Evolutionary conservation across 37 sponge, comb jelly and placozoan species (phyloP), one percentile per base, ranked within the genome.

Genomic region (Chondrilla cf. caribensis): DNA sequence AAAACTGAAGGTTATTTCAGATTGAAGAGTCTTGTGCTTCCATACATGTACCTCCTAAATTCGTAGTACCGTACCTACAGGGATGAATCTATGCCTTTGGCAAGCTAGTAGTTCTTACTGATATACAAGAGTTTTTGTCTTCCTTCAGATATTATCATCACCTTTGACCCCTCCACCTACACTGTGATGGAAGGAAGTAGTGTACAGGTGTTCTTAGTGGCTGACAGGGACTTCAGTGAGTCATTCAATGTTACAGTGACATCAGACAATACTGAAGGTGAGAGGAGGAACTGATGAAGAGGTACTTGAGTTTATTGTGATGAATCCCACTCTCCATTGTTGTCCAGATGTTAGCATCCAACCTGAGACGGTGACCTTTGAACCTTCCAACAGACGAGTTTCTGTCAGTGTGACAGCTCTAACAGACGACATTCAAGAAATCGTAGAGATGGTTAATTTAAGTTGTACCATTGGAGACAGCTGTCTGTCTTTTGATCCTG

Each of bases 121-220:
- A 47, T 11, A 47, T 47, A 47, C 6, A 11, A 14, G 11, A 0
- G 2, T 67, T 40, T 40, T 14, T 39, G 24, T 39, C n/a, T 43
- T 73, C 6, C 25, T 7, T 39, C 5, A 73, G 76, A 35, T 39
- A 40, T 73, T n/a, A 19, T 15, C 24, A 22, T 73, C 76, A 73
- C 38, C 44, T 73, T 73, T 73, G 76, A 73, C n/a, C 24, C n/a
- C 3, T 22, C 76, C 7, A 38, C 76, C 76, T 73, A 73, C 41
- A 15, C 43, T 15, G 43, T 73, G 21, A 22, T 38, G 2, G 76
- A 73, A 22, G 76, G 76, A 73, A 37, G 25, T 5, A 24, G 15
- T 42, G 44, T 73, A 36, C 44, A 7, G 18, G 76, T 73, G 11
- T 36, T 24, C 24, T 8, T 73, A 43, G 6, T 73, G 36, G 76